phyloP scores from a whole-genome alignment of 2,888 invertebrate species.

The Pyrochroa serraticornis region DNA sequence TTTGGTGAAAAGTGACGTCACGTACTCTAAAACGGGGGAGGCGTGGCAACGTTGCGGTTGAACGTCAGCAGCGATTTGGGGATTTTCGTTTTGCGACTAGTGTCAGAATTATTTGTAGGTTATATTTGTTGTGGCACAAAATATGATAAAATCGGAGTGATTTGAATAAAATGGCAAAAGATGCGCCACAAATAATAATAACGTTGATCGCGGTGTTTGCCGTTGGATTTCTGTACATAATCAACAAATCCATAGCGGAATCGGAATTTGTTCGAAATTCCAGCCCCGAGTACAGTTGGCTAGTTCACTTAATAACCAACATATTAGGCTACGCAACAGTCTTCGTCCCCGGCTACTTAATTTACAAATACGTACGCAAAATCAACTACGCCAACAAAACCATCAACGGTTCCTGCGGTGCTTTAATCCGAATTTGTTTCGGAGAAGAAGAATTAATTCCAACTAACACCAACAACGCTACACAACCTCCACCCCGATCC shows the following conservation, averaged over 20 bases:
- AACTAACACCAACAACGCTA: constrained; percentile 28
- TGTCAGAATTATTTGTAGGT: neutral
- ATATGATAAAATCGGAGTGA: neutral
- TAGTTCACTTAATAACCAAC: constrained; percentile 78
- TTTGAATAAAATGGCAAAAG: constrained; percentile 47
- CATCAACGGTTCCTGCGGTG: constrained; percentile 59
- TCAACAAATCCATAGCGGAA: constrained; percentile 49
- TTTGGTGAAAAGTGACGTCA: too few species aligned
- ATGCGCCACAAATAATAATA: constrained; percentile 57
- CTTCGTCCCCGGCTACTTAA: constrained; percentile 81
- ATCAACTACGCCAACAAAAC: constrained; percentile 81
- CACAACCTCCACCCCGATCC: constrained; percentile 50
- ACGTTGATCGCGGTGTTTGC: constrained; percentile 39
- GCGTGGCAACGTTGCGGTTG: too few species aligned
- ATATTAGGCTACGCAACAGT: constrained; percentile 88
- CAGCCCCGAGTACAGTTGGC: constrained; percentile 70
- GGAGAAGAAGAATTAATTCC: constrained; percentile 59
- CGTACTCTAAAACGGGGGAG: too few species aligned
- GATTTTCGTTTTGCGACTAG: too few species aligned
- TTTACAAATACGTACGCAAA: constrained; percentile 80
- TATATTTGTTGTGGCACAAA: neutral
- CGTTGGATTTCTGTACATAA: constrained; percentile 35
- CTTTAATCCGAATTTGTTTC: constrained; percentile 61
- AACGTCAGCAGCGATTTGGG: too few species aligned
- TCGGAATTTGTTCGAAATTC: constrained; percentile 57